Evolutionary conservation across 2,797 vertebrate genomes (phyloP).

Genomic region (Thalassophryne amazonica): DNA sequence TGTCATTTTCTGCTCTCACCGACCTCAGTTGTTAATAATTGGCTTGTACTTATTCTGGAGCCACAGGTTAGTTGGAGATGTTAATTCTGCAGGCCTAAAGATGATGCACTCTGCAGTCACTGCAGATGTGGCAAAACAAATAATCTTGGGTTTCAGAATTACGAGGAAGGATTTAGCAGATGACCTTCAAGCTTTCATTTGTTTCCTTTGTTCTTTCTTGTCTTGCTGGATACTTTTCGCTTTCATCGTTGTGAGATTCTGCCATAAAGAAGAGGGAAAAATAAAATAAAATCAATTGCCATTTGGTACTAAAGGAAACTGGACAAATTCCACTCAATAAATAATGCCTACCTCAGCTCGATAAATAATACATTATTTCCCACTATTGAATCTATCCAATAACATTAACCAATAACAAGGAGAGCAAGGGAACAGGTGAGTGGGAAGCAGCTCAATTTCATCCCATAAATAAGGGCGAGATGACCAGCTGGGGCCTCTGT

Average conservation of each 20-base stretch:
- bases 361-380: conserved; percentile 66
- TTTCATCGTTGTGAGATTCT: not conserved
- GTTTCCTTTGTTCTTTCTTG: not conserved
- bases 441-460: conserved; percentile 67
- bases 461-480: conserved; percentile 59
- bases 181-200: conserved; percentile 30
- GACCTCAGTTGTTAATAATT: conserved; percentile 56
- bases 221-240: not conserved
- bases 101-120: conserved; percentile 31
- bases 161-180: conserved; percentile 8
- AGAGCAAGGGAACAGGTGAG: conserved; percentile 75
- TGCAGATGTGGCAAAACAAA: conserved; percentile 45
- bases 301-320: not conserved
- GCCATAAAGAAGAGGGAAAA: not conserved
- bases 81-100: conserved; percentile 53
- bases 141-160: conserved; percentile 22
- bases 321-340: conserved; percentile 48
- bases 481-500: conserved; percentile 69
- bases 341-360: conserved; percentile 44
- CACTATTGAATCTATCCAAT: conserved; percentile 70
- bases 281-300: not conserved
- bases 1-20: conserved; percentile 40
- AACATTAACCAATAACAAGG: conserved; percentile 60
- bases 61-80: conserved; percentile 55
- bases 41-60: conserved; percentile 57